Percentiles rank a stretch among this genome's conserved stretches.
Conservation (phyloP, 2,888 invertebrate species). For the Meteorus cinctellus region DNA sequence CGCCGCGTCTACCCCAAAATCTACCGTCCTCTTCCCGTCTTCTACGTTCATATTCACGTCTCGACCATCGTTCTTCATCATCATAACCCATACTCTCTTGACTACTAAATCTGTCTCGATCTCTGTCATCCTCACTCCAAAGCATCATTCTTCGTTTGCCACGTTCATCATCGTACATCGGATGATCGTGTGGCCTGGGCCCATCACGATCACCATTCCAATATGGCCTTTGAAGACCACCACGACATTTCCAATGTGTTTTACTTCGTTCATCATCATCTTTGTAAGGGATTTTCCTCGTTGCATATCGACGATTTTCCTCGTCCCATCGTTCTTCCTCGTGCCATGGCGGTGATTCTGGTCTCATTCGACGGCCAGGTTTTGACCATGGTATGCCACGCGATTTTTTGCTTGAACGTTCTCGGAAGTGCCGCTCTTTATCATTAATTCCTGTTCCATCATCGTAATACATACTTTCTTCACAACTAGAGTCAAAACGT, state of each 20-base stretch:
- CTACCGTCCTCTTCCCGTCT: constrained; percentile 73
- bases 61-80: constrained; percentile 71
- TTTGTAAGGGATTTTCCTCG: constrained; percentile 65
- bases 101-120: constrained; percentile 71
- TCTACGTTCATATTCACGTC: constrained; percentile 67
- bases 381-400: constrained; percentile 67
- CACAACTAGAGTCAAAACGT: constrained; percentile 60
- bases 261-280: constrained; percentile 66
- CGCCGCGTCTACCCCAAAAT: constrained; percentile 38
- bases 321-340: constrained; percentile 76
- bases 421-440: constrained; percentile 65
- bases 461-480: constrained; percentile 63
- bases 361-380: constrained; percentile 79
- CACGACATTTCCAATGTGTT: constrained; percentile 66
- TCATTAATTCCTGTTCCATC: constrained; percentile 55
- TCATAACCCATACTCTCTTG: constrained; percentile 73
- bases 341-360: constrained; percentile 87
- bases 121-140: constrained; percentile 73
- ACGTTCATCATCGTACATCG: constrained; percentile 69
- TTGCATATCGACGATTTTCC: constrained; percentile 60
- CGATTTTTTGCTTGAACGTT: constrained; percentile 59
- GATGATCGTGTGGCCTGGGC: constrained; percentile 45
- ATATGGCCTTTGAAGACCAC: constrained; percentile 58
- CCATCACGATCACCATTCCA: constrained; percentile 62
- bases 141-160: constrained; percentile 66